Evolutionary conservation across 2,113 vertebrate species (phyloP), one percentile per base, ranked within the genome.

Genomic region (Carettochelys insculpta): DNA sequence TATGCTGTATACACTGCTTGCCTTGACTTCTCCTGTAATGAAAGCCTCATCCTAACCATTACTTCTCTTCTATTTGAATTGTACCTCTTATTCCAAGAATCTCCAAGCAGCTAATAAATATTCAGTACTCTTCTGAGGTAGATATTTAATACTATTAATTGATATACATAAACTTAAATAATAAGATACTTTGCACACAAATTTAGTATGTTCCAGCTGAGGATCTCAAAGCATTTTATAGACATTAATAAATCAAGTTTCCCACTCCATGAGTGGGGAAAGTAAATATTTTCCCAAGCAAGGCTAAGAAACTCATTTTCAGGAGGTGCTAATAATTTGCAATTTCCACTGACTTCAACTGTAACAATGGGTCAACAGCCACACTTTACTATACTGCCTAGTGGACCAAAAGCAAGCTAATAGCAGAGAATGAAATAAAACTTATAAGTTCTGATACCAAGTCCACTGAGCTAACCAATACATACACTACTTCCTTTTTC

Each of bases 381-480:
- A 38, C 5, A 3, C 19, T 17, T 68, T 68, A 61, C 34, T 38
- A n/a, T 22, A 11, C 19, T 68, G n/a, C 9, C 61, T n/a, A 68
- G 22, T 38, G n/a, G 22, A 22, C n/a, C n/a, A 22, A 38, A 38
- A 68, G 17, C 38, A n/a, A 68, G 61, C 10, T 34, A 65, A 8
- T n/a, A 34, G 58, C 16, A 20, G 19, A 68, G 61, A 68, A 8
- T 38, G 29, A 58, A 68, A 19, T 38, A 68, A 20, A 38, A 38
- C 24, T 52, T 14, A 27, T 8, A 34, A n/a, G 0, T 19, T 34
- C 6, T 3, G 71, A 77, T 45, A 65, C 13, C 34, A 77, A 87
- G 75, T 68, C 8, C 61, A 8, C 27, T 0, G 0, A 3, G 4
- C 38, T 24, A 4, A 10, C 0, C 61, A 6, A 17, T 4, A 12